Conservation (phyloP, 1,140 invertebrate species). For the honey bee (Apis mellifera) region Amel_HAv3.1 CM009934.2:3079001-3079500, state of each 20-base stretch:
- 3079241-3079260: slow-evolving; percentile 53
- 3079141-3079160: slow-evolving; percentile 54
- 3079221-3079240: slow-evolving; percentile 44
- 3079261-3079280: not conserved
- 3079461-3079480: slow-evolving; percentile 9
- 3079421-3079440: slow-evolving; percentile 29
- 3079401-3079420: not conserved
- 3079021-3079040: too few relatives aligned
- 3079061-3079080: slow-evolving; percentile 45
- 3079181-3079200: slow-evolving; percentile 59
- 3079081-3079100: slow-evolving; percentile 15
- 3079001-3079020: too few relatives aligned
- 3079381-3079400: not conserved
- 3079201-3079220: slow-evolving; percentile 38
- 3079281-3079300: not conserved
- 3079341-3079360: not conserved
- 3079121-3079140: slow-evolving; percentile 47
- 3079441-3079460: slow-evolving; percentile 24
- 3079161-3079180: slow-evolving; percentile 64
- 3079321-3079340: not conserved
- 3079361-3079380: not conserved
- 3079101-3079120: slow-evolving; percentile 46
- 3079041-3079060: not conserved
- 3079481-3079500: not conserved
- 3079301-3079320: not conserved